These are phyloP conservation scores for Megaceryle alcyon DNA, from an alignment of 2,797 vertebrate genomes.

Conservation along the genomic window DNA sequence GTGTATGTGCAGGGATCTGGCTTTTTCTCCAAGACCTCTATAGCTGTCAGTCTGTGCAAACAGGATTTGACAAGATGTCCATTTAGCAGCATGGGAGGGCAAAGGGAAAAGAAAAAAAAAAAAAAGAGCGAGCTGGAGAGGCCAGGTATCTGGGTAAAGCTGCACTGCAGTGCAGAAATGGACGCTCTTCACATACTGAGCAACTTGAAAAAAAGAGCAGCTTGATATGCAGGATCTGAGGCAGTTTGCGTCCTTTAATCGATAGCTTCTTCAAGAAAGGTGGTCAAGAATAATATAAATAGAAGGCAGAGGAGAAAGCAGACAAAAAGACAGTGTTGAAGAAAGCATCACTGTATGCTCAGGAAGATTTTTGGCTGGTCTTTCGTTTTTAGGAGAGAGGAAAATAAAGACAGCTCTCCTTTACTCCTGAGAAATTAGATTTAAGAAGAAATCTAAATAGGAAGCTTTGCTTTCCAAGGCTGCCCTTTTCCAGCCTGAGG, in stretches of 20 bases:
- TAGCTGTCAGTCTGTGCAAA: constrained; percentile 31
- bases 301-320: background rate
- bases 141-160: background rate
- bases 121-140: background rate
- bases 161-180: constrained; percentile 20
- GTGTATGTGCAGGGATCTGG: background rate
- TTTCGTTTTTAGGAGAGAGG: background rate
- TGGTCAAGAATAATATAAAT: constrained; percentile 21
- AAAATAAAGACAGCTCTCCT: background rate
- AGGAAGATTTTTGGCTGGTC: background rate
- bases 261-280: constrained; percentile 5
- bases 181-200: constrained; percentile 9
- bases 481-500: background rate
- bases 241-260: constrained; percentile 40
- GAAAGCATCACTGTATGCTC: background rate
- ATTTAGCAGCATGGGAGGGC: constrained; percentile 6
- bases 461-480: constrained; percentile 16
- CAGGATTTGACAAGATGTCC: constrained; percentile 41
- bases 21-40: constrained; percentile 51
- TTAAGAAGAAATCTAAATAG: background rate
- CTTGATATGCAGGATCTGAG: constrained; percentile 33
- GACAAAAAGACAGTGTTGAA: background rate
- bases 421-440: background rate
- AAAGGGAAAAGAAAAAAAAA: background rate
- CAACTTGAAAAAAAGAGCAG: background rate